Evolutionary conservation across 1,140 invertebrate genomes (phyloP), one percentile per base, ranked within the genome.

Genomic region (Drosophila busckii): DNA sequence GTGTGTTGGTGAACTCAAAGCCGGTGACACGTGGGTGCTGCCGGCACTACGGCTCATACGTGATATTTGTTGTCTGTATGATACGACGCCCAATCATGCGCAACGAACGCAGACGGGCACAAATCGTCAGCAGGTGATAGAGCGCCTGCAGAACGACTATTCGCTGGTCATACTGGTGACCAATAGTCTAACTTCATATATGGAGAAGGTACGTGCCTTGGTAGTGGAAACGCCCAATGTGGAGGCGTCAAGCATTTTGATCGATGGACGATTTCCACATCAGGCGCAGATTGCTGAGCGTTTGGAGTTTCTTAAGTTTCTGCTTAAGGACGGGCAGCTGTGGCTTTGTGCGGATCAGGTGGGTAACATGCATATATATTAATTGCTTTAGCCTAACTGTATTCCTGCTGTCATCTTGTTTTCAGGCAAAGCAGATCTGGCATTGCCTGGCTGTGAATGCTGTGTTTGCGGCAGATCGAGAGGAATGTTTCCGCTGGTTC

Each of bases 401-500:
- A 58, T 34, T 37, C 25, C 3, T 23, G n/a, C 9, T 17, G 5
- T 10, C 17, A 2, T 26, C 16, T 2, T 7, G 5, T 23, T 13
- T 2, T 0, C 29, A 75, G 70, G 97, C 97, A 1, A 96, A 97
- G 87, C 95, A 97, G 90, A 98, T 99, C 64, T 99, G 98, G 98
- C 93, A 96, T 67, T 98, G 96, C 88, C 89, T 99, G 32, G 96
- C 97, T 7, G 96, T 98, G 87, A 94, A 93, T 82, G 96, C 96
- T 4, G 96, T 97, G 1, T 98, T 97, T 87, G 89, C 93, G 2
- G 93, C 93, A 2, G 98, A 99, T 88, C 91, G 97, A 28, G 97
- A 99, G 88, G 95, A 96, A 2, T 99, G 97, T 89, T 99, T 99
- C 88, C 96, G 97, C 76, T 99, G 97, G 97, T 99, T 99, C 89